Percentiles rank a stretch among this genome's conserved stretches.
Evolutionary conservation across 2,113 vertebrate species (phyloP).

Genomic region (Phaethon lepturus): DNA sequence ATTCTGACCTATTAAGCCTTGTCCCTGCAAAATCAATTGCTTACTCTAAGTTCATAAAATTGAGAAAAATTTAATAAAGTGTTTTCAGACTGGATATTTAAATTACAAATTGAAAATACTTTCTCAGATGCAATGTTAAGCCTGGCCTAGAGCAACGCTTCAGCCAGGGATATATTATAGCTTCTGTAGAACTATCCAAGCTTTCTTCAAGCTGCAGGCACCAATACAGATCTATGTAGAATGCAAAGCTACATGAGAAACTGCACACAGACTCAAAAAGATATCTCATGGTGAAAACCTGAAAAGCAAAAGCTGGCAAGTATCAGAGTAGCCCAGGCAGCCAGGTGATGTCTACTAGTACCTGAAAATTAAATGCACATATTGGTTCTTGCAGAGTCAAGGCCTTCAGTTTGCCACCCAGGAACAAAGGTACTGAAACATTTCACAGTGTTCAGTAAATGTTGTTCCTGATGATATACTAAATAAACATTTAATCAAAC

Average conservation of each 20-base stretch:
- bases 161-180: not conserved
- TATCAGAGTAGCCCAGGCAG: not conserved
- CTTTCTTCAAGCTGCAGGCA: not conserved
- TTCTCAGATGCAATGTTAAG: not conserved
- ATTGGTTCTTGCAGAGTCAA: not conserved
- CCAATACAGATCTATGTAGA: not conserved
- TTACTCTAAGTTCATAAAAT: not conserved
- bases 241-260: not conserved
- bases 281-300: not conserved
- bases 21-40: not conserved
- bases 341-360: not conserved
- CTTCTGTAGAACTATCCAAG: not conserved
- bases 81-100: not conserved
- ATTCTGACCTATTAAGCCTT: not conserved
- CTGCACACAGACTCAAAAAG: not conserved
- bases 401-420: not conserved
- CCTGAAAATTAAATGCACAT: not conserved
- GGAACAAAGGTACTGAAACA: not conserved
- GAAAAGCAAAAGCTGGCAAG: not conserved
- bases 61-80: not conserved
- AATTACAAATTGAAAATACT: not conserved
- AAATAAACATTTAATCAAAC: not conserved
- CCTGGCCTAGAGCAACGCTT: not conserved
- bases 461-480: not conserved
- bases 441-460: not conserved